Conservation (phyloP, 2,797 vertebrate genomes). For the Oophaga sylvatica region DNA sequence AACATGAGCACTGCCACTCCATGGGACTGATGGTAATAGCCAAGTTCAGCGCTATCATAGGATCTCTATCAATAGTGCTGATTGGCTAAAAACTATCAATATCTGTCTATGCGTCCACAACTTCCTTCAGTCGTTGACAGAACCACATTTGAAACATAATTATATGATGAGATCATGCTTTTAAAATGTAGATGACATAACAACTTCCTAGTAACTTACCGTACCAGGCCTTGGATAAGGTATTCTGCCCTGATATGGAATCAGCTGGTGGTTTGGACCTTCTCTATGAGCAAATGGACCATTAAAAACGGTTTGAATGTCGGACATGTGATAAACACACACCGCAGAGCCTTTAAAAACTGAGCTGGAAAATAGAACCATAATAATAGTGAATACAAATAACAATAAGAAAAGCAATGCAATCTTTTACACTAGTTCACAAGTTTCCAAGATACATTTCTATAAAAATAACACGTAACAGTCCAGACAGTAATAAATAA, state of each 20-base stretch:
- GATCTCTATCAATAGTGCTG: too few relatives aligned
- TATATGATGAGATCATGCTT: neutral
- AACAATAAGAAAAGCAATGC: neutral
- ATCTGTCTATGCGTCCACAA: neutral
- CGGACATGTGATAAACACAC: slow-evolving; percentile 94
- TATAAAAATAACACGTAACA: neutral
- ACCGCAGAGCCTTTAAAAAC: slow-evolving; percentile 97
- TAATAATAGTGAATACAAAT: neutral
- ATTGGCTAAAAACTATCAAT: too few relatives aligned
- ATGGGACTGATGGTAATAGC: too few relatives aligned
- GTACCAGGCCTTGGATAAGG: slow-evolving; percentile 95
- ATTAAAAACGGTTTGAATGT: slow-evolving; percentile 96
- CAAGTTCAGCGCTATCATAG: too few relatives aligned
- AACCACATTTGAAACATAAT: neutral
- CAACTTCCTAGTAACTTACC: slow-evolving; percentile 78
- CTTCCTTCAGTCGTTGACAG: neutral
- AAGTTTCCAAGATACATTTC: neutral
- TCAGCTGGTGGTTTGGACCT: slow-evolving; percentile 94
- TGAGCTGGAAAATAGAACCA: slow-evolving; percentile 78
- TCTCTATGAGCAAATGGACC: slow-evolving; percentile 97
- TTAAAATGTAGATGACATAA: neutral
- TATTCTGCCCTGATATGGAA: slow-evolving; percentile 94
- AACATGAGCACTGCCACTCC: too few relatives aligned
- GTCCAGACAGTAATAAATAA: neutral
- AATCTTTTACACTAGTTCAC: neutral